Evolutionary conservation across 2,797 vertebrate genomes (phyloP).

Genomic region (Otolemur crassicaudatus): DNA sequence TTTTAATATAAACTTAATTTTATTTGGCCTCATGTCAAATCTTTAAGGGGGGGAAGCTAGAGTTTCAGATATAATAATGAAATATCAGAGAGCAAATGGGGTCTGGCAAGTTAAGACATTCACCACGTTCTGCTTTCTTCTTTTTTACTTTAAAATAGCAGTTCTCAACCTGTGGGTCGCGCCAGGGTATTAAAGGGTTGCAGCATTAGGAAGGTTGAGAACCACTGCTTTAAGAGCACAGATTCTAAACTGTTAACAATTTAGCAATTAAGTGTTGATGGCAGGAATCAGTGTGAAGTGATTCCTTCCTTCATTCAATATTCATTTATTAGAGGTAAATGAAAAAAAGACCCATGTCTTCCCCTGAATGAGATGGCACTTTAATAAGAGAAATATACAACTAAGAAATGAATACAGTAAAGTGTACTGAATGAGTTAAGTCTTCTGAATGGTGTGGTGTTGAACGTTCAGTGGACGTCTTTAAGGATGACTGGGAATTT

Average conservation of each 20-base stretch:
- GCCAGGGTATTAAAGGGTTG: too few relatives aligned
- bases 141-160: background rate
- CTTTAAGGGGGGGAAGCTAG: background rate
- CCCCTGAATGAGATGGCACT: background rate
- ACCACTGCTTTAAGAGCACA: background rate
- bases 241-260: background rate
- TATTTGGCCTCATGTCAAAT: background rate
- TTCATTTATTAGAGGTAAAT: background rate
- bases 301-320: background rate
- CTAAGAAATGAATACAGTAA: background rate
- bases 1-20: conserved; percentile 39
- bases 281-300: background rate
- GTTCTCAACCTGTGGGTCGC: too few relatives aligned
- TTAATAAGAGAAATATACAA: background rate
- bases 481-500: background rate
- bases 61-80: background rate
- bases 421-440: background rate
- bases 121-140: background rate
- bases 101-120: background rate
- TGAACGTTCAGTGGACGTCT: background rate
- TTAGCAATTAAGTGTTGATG: background rate
- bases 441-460: background rate
- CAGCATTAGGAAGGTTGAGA: too few relatives aligned
- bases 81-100: background rate
- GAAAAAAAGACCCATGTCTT: background rate